Conservation (phyloP, 2,797 vertebrate species). For the Cyprinella venusta region DNA sequence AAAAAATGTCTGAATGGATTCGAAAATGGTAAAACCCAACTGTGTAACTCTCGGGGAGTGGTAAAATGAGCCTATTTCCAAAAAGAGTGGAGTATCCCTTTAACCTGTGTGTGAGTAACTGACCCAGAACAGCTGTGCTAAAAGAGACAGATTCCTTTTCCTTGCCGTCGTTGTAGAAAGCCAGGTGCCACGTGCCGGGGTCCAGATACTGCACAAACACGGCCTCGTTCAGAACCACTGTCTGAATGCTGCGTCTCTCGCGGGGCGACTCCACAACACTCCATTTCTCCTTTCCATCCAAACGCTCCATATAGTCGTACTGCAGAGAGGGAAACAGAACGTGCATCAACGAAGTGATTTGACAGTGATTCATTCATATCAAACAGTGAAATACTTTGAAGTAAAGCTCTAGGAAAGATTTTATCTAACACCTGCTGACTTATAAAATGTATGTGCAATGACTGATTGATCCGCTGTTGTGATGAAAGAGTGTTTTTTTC, state of each 20-base stretch:
- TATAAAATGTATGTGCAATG: conserved; percentile 43
- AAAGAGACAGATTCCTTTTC: conserved; percentile 95
- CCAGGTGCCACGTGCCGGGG: conserved; percentile 94
- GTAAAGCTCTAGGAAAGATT: conserved; percentile 18
- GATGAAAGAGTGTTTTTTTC: conserved; percentile 14
- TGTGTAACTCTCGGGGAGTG: too few species aligned
- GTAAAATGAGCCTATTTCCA: too few species aligned
- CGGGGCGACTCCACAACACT: conserved; percentile 94
- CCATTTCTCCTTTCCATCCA: conserved; percentile 99
- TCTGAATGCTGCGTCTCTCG: conserved; percentile 94
- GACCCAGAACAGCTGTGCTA: conserved; percentile 92
- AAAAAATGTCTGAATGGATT: too few species aligned
- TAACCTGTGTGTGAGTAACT: conserved; percentile 60
- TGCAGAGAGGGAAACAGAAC: conserved; percentile 62
- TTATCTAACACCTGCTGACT: conserved; percentile 46
- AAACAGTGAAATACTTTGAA: conserved; percentile 30
- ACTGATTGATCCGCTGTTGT: conserved; percentile 27
- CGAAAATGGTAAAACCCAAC: too few species aligned
- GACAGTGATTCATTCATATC: conserved; percentile 20
- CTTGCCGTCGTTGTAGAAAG: conserved; percentile 97
- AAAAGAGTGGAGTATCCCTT: too few species aligned
- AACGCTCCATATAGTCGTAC: conserved; percentile 98
- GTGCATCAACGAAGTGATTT: neutral
- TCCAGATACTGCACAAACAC: conserved; percentile 98
- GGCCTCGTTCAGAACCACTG: conserved; percentile 94